Evolutionary conservation across 2,113 vertebrate species (phyloP).

Genomic region (Tragelaphus buxtoni): DNA sequence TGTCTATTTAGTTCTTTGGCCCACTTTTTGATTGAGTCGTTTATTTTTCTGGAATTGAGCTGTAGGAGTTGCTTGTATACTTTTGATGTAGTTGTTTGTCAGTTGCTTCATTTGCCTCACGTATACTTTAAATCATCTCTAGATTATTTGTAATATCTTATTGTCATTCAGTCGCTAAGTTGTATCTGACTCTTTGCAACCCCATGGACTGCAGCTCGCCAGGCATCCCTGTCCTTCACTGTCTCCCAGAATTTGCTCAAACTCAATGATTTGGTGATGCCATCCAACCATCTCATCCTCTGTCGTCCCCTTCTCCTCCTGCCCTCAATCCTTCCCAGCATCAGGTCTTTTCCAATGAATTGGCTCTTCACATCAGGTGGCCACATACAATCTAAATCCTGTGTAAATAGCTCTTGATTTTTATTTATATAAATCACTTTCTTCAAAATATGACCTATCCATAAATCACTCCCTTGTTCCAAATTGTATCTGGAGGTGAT

Average conservation of each 20-base stretch:
- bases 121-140: not conserved
- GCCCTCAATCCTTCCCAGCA: not conserved
- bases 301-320: not conserved
- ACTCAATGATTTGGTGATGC: not conserved
- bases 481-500: not conserved
- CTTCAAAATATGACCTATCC: not conserved
- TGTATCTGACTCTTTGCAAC: not conserved
- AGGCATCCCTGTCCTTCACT: not conserved
- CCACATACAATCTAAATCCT: not conserved
- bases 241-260: not conserved
- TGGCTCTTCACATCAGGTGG: not conserved
- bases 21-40: too few relatives aligned
- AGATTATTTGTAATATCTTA: not conserved
- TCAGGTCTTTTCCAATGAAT: not conserved
- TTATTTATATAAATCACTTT: not conserved
- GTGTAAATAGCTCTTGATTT: not conserved
- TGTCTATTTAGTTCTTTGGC: too few relatives aligned
- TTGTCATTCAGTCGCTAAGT: not conserved
- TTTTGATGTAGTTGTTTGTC: too few relatives aligned
- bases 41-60: too few relatives aligned
- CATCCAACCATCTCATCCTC: not conserved
- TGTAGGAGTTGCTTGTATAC: too few relatives aligned
- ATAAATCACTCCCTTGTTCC: not conserved
- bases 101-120: not conserved
- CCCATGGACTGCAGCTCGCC: not conserved